Percentiles rank a stretch among this genome's conserved stretches.
Evolutionary conservation across 2,797 vertebrate genomes (phyloP).

Genomic region (Phyllotis vaccarum): DNA sequence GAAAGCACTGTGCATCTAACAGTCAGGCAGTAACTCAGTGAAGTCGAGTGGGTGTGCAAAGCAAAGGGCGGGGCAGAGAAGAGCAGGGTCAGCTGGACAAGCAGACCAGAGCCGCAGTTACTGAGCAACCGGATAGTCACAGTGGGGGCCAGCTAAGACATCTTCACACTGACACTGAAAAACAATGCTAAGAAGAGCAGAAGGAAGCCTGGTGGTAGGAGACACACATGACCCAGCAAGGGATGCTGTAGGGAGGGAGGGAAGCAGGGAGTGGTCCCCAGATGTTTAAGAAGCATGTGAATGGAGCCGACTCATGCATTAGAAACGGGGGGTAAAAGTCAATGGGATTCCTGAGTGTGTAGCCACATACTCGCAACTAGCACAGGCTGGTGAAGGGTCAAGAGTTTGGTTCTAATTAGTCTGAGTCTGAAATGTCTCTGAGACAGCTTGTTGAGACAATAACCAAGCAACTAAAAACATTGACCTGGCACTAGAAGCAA

Average conservation of each 20-base stretch:
- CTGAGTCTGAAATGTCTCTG: not conserved
- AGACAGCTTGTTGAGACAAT: not conserved
- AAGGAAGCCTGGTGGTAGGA: not conserved
- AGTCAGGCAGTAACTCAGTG: not conserved
- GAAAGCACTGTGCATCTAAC: not conserved
- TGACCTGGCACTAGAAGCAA: not conserved
- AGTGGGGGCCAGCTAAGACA: not conserved
- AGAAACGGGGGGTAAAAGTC: not conserved
- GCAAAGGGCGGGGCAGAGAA: not conserved
- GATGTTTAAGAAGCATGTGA: not conserved
- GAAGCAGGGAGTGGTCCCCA: not conserved
- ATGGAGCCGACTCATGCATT: not conserved
- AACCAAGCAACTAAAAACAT: not conserved
- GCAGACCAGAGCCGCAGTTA: not conserved
- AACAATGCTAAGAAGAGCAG: not conserved
- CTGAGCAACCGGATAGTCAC: not conserved
- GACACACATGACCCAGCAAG: not conserved
- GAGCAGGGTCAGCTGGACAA: not conserved
- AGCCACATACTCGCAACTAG: not conserved
- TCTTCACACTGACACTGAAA: not conserved
- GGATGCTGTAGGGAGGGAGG: not conserved
- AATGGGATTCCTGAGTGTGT: not conserved
- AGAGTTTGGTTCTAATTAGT: constrained; percentile 34
- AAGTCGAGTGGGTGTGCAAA: not conserved
- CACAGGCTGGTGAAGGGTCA: not conserved